Evolutionary conservation across 2,797 vertebrate genomes (phyloP).

Genomic region (Clangula hyemalis): DNA sequence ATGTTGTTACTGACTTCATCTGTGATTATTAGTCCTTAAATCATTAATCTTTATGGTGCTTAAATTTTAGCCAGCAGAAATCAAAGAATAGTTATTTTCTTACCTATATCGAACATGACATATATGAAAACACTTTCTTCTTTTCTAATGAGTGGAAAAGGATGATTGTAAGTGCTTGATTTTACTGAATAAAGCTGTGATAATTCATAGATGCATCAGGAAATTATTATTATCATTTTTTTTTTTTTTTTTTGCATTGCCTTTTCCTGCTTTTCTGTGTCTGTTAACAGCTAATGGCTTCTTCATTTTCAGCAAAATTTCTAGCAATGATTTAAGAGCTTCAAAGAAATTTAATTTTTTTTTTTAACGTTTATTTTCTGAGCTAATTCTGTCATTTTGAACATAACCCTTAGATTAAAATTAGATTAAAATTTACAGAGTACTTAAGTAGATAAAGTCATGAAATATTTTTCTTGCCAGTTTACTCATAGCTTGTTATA

Average conservation of each 20-base stretch:
- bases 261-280: not conserved
- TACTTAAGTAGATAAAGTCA: not conserved
- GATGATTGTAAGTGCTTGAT: not conserved
- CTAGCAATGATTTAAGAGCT: not conserved
- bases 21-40: not conserved
- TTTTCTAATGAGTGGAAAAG: not conserved
- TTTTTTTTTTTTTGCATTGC: not conserved
- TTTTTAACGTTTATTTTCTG: not conserved
- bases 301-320: not conserved
- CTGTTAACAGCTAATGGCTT: not conserved
- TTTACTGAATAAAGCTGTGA: not conserved
- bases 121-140: not conserved
- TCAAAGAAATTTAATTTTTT: not conserved
- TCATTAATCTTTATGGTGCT: not conserved
- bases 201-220: not conserved
- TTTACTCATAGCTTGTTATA: not conserved
- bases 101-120: not conserved
- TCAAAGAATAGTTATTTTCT: not conserved
- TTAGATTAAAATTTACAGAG: not conserved
- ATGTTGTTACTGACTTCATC: not conserved
- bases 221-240: not conserved
- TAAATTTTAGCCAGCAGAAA: not conserved
- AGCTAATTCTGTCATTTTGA: not conserved
- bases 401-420: not conserved
- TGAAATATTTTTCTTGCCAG: not conserved